Base-by-base conservation (phyloP, 2,888 invertebrate species). In the Mythimna impura region DNA sequence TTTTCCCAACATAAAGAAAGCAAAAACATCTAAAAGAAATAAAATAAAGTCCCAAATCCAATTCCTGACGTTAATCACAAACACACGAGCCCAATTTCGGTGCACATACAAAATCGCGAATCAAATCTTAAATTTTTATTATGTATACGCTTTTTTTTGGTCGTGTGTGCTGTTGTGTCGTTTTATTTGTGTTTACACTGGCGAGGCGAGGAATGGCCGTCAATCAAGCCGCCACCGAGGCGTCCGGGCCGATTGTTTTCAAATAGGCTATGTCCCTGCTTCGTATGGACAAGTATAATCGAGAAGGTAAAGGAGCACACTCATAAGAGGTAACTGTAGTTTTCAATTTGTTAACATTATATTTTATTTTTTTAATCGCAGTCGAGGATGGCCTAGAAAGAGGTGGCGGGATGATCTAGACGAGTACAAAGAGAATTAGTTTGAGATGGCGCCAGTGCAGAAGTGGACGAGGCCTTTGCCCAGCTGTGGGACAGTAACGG, bases 221-320 rank as follows among this genome's bases (percentile, higher is more conserved):
- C 93, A 90, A 88, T 92, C 93, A 89, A 66, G 10, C 60, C 64
- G 77, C 71, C 82, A 81, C 79, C 77, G 87, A 64, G 75, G 81
- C 84, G 85, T 80, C 81, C 65, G 68, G 58, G 43, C 17, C 93
- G 93, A 93, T 93, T 93, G 93, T 93, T 91, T 92, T 91, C 91
- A 92, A 93, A 93, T 92, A 86, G 85, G 75, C 77, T 74, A 76
- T 86, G 81, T 81, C 81, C 74, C 83, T 73, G 77, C 89, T 87
- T 76, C 78, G 75, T 88, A 91, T 87, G 89, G 89, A 74, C 81
- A 74, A 78, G 92, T 84, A 92, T 92, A 91, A 92, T 91, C 88
- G 74, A 73, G 71, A 47, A n/a, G 2, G 6, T 77, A 74, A 88
- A 65, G 89, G 72, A 50, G 57, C 2, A 17, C 84, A 8, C 34